Conservation (phyloP, 1,140 invertebrate genomes). For the Orussus abietinus region DNA sequence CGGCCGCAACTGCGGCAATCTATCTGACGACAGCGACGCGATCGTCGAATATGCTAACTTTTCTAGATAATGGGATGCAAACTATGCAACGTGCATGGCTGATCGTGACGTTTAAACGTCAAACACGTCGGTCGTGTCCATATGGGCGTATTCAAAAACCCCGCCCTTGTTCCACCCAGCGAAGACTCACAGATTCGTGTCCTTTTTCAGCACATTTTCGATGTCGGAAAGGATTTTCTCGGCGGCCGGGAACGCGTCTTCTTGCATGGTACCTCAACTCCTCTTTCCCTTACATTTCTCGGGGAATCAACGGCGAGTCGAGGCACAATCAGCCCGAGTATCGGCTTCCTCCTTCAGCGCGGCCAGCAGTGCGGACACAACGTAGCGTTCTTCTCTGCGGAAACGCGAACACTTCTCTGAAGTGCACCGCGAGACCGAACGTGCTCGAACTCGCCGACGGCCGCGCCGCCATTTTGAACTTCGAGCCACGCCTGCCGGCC, state of each 20-base stretch:
- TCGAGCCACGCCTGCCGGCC: neutral
- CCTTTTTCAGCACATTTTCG: slow-evolving; percentile 67
- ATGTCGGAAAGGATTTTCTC: slow-evolving; percentile 77
- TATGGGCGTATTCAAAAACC: slow-evolving; percentile 35
- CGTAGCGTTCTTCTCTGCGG: slow-evolving; percentile 30
- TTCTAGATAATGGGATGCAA: too few relatives aligned
- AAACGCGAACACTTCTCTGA: slow-evolving; percentile 12
- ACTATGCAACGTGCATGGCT: too few relatives aligned
- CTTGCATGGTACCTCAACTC: slow-evolving; percentile 54
- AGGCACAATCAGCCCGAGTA: slow-evolving; percentile 19
- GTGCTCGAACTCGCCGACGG: slow-evolving; percentile 17
- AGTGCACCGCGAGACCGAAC: slow-evolving; percentile 14
- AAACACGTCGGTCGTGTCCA: too few relatives aligned
- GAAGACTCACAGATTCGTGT: slow-evolving; percentile 67
- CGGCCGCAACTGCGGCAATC: too few relatives aligned
- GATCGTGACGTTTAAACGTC: too few relatives aligned
- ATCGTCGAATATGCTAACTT: too few relatives aligned
- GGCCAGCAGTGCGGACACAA: slow-evolving; percentile 27
- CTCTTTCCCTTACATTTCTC: slow-evolving; percentile 29
- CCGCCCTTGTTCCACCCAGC: slow-evolving; percentile 24
- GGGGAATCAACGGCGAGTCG: slow-evolving; percentile 18
- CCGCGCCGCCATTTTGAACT: slow-evolving; percentile 8
- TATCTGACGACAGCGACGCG: too few relatives aligned
- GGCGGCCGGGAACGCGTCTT: slow-evolving; percentile 57
- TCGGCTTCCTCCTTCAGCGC: slow-evolving; percentile 4